A percentile compares a stretch with the other conserved stretches of the same genome.
Evolutionary conservation across 2,113 vertebrate species (phyloP).

Genomic region (Protomyctophum bolini): DNA sequence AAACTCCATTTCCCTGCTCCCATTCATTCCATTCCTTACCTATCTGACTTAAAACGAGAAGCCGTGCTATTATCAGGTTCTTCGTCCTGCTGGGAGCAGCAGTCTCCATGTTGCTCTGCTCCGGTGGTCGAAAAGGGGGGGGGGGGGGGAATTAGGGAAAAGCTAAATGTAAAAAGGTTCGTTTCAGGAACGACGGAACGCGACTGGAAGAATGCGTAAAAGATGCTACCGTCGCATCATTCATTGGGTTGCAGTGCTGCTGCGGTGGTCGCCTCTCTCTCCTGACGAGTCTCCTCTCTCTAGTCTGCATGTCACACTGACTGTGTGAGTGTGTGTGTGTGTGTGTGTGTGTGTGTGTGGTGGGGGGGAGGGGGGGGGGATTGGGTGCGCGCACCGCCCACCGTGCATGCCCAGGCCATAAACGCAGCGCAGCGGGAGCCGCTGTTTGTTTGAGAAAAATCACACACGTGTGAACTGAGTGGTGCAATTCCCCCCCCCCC

Average conservation of each 20-base stretch:
- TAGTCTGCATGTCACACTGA: too few species aligned
- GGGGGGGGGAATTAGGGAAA: background rate
- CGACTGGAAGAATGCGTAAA: conserved; percentile 37
- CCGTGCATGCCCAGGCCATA: conserved; percentile 36
- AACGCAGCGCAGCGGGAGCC: background rate
- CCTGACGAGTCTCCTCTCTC: conserved; percentile 10
- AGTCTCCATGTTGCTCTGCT: conserved; percentile 53
- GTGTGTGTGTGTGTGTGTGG: background rate
- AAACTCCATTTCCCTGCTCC: too few species aligned
- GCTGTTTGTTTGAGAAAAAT: too few species aligned
- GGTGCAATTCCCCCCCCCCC: too few species aligned
- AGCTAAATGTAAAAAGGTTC: conserved; percentile 15
- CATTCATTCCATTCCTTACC: conserved; percentile 61
- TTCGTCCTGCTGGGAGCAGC: conserved; percentile 27
- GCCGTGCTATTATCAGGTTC: conserved; percentile 44
- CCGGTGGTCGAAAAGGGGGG: background rate
- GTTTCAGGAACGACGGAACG: conserved; percentile 2
- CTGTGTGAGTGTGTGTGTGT: background rate
- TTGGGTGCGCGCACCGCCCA: conserved; percentile 69
- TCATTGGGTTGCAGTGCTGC: background rate
- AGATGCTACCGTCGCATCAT: conserved; percentile 60
- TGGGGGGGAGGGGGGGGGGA: conserved; percentile 28
- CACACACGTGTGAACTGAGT: too few species aligned
- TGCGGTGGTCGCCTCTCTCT: background rate
- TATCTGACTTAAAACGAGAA: conserved; percentile 65